These are phyloP conservation scores for Crenichthys baileyi DNA, from an alignment of 2,797 vertebrate species.

Conservation along the genomic window DNA sequence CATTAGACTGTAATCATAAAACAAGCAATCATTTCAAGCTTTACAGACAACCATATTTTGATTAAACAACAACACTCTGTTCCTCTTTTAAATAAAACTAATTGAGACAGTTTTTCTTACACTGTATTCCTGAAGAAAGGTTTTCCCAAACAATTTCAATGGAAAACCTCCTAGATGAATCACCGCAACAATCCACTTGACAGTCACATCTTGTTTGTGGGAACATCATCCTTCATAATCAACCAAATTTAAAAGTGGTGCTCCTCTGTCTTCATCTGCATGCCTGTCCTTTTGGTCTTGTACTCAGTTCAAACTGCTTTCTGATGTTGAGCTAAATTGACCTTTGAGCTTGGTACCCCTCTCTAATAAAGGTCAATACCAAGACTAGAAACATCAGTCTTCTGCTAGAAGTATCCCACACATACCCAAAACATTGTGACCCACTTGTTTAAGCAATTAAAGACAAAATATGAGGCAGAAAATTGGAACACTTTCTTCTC, in stretches of 20 bases:
- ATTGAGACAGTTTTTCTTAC: background rate
- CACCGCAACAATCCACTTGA: background rate
- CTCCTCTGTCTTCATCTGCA: conserved; percentile 27
- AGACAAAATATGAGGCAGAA: conserved; percentile 29
- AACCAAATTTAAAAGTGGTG: conserved; percentile 5
- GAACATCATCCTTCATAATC: conserved; percentile 23
- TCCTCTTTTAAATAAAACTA: background rate
- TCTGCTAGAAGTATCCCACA: conserved; percentile 26
- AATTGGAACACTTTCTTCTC: conserved; percentile 28
- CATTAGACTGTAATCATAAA: background rate
- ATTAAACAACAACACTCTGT: background rate
- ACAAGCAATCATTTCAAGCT: background rate
- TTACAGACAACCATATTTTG: background rate
- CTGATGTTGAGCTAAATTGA: conserved; percentile 49
- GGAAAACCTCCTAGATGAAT: background rate
- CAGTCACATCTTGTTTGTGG: background rate
- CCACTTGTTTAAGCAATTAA: conserved; percentile 15
- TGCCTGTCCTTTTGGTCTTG: conserved; percentile 10
- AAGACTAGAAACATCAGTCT: conserved; percentile 66
- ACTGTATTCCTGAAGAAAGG: background rate
- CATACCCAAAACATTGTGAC: conserved; percentile 17
- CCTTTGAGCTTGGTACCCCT: conserved; percentile 46
- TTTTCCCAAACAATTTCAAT: background rate
- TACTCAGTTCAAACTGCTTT: conserved; percentile 51
- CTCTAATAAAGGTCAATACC: conserved; percentile 48